Evolutionary conservation across 2,113 vertebrate species (phyloP), one percentile per base, ranked within the genome.

Genomic region (Macroglossus sobrinus): DNA sequence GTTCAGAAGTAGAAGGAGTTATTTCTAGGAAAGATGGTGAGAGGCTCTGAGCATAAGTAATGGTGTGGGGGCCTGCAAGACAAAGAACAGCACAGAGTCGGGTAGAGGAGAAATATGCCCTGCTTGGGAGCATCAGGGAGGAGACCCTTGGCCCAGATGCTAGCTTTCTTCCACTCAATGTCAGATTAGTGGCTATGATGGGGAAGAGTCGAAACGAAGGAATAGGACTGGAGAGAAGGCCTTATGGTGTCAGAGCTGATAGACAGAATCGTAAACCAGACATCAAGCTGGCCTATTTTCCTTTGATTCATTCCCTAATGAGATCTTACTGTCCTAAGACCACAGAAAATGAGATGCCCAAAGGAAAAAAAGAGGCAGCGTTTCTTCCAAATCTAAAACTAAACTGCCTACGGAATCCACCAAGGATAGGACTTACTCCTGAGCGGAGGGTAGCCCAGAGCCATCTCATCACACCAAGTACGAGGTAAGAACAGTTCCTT

Each of bases 121-220:
- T 21, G 35, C 12, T 53, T 24, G 21, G 30, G 40, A 55, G 50
- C 26, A 3, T 33, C 5, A 8, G 47, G 4, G 5, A 35, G 15
- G 3, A 13, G 15, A 7, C 12, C 26, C 21, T 21, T 2, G 35
- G 55, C 72, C 6, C 16, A 64, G 40, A 35, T 0, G 0, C 13
- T 2, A 7, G 64, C 0, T 0, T 22, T 69, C 35, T 59, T 11
- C 5, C 3, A 30, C 33, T 26, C 19, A 19, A 8, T 26, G 9
- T 38, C 26, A 16, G 30, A 61, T 57, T 11, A 30, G 21, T 40
- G 61, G 30, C 24, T 5, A 40, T 43, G 38, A 69, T 3, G 30
- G 38, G 19, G 47, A 61, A 59, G 69, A 45, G 59, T 75, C 19
- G 2, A 4, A 55, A 45, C 14, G 35, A 22, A 15, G 26, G 28